Evolutionary conservation across 2,113 vertebrate species (phyloP).

Genomic region (Grammomys surdaster): DNA sequence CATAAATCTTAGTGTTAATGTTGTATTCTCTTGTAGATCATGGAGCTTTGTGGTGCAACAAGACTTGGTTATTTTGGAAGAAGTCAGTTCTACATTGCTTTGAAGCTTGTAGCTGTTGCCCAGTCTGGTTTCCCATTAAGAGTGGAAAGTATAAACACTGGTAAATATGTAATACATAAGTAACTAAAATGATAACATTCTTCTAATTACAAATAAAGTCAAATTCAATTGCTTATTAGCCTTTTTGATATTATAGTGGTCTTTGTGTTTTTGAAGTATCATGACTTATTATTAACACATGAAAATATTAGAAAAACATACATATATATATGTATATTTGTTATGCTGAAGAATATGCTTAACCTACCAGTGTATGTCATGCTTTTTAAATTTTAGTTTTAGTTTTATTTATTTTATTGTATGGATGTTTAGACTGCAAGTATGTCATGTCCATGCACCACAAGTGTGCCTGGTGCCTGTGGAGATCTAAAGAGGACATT

Average conservation of each 20-base stretch:
- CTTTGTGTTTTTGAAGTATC: not conserved
- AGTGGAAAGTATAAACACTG: conserved; percentile 98
- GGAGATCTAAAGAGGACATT: not conserved
- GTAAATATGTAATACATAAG: conserved; percentile 84
- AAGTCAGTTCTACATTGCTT: conserved; percentile 99
- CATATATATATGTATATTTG: not conserved
- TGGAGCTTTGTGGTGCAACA: conserved; percentile 97
- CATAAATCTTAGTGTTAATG: conserved; percentile 32
- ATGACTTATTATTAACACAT: conserved; percentile 5
- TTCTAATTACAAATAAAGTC: conserved; percentile 18
- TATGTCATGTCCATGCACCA: not conserved
- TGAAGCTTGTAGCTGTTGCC: conserved; percentile 98
- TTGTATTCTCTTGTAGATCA: conserved; percentile 90
- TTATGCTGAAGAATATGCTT: not conserved
- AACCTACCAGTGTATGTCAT: not conserved
- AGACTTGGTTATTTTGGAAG: conserved; percentile 98
- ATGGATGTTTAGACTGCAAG: not conserved
- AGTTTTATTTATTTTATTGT: not conserved
- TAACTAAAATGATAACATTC: conserved; percentile 43
- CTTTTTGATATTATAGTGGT: conserved; percentile 28
- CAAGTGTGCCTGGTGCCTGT: not conserved
- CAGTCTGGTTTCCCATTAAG: conserved; percentile 96
- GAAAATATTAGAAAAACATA: conserved; percentile 38
- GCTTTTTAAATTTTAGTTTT: not conserved
- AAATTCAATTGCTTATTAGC: not conserved